Evolutionary conservation across 2,797 vertebrate species (phyloP).

Genomic region (Antrozous pallidus): DNA sequence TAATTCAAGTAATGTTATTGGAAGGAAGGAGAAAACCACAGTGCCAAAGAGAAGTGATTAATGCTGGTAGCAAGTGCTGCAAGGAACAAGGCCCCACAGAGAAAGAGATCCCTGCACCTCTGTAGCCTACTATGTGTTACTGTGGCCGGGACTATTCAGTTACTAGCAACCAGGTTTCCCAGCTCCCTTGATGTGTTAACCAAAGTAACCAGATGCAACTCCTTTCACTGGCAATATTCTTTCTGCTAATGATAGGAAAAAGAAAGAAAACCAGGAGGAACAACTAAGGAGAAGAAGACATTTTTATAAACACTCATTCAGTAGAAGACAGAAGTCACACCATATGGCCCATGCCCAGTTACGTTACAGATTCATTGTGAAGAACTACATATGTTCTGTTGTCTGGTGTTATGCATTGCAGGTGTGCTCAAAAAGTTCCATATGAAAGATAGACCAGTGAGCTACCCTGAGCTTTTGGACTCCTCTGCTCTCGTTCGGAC

Average conservation of each 20-base stretch:
- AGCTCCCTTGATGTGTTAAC: slow-evolving; percentile 9
- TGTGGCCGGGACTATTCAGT: not conserved
- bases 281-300: not conserved
- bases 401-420: not conserved
- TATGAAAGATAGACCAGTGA: not conserved
- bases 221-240: not conserved
- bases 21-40: slow-evolving; percentile 72
- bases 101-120: not conserved
- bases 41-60: slow-evolving; percentile 41
- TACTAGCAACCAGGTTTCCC: not conserved
- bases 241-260: not conserved
- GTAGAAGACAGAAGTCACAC: not conserved
- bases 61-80: not conserved
- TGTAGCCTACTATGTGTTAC: not conserved
- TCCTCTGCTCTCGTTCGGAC: slow-evolving; percentile 18
- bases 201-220: slow-evolving; percentile 9
- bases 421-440: not conserved
- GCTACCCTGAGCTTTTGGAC: slow-evolving; percentile 19
- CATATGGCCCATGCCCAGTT: not conserved
- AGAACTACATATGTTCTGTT: not conserved
- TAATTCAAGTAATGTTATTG: slow-evolving; percentile 65
- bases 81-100: slow-evolving; percentile 11
- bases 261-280: not conserved
- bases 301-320: not conserved
- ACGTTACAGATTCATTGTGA: not conserved